phyloP scores from a whole-genome alignment of 2,888 invertebrate species.

The Lysandra coridon region DNA sequence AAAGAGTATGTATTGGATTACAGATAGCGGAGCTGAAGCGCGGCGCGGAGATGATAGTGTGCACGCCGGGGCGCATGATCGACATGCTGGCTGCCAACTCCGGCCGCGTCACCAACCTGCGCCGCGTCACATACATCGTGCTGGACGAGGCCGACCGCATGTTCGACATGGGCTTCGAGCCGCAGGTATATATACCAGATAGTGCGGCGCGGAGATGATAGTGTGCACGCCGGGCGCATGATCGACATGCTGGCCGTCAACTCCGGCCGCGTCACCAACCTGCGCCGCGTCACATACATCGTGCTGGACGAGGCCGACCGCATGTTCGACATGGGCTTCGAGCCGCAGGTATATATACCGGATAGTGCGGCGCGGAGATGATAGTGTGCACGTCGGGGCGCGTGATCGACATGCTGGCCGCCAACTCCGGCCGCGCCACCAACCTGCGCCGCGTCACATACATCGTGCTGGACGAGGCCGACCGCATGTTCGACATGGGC shows the following conservation, averaged over 20 bases:
- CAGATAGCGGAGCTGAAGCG: constrained; percentile 94
- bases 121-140: constrained; percentile 98
- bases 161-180: constrained; percentile 99
- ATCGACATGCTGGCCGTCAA: constrained; percentile 99
- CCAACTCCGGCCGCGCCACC: constrained; percentile 98
- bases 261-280: constrained; percentile 97
- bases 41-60: constrained; percentile 98
- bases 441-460: constrained; percentile 98
- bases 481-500: constrained; percentile 99
- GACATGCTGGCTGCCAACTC: constrained; percentile 99
- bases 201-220: constrained; percentile 98
- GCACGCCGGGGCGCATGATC: constrained; percentile 99
- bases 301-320: constrained; percentile 99
- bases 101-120: constrained; percentile 97
- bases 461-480: constrained; percentile 98
- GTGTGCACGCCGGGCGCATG: constrained; percentile 99
- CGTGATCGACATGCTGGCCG: constrained; percentile 99
- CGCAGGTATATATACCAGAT: constrained; percentile 81
- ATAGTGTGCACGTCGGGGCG: constrained; percentile 99
- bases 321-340: constrained; percentile 99
- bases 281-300: constrained; percentile 97
- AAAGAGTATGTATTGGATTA: background rate
- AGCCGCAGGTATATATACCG: constrained; percentile 86
- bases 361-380: constrained; percentile 66
- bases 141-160: constrained; percentile 99